Evolutionary conservation across 1,140 invertebrate species (phyloP), one percentile per base, ranked within the genome.

Genomic region (Argopecten irradians): DNA sequence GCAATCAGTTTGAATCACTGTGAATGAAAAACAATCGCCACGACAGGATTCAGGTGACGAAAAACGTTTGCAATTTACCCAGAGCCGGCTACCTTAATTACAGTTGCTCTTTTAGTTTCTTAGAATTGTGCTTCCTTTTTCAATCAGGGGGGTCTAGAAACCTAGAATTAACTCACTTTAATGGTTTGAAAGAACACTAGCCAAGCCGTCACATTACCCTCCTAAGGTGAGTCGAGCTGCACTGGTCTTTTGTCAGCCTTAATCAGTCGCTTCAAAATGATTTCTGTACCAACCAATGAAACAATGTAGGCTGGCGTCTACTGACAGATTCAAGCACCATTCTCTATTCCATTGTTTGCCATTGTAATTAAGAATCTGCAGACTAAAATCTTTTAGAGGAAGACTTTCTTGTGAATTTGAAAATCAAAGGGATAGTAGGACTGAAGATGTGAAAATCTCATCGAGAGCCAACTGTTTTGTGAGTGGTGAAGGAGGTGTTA

Each of bases 21-120:
- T n/a, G 55, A 71, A 71, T 71, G 28, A 71, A 71, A 71, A 71
- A 71, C 55, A 71, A 71, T 71, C 55, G n/a, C 55, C 55, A 71
- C 55, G 55, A 71, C 55, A 71, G 55, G 55, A 71, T 71, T 71
- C 55, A 71, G 55, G 55, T 71, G 55, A 71, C 55, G n/a, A 71
- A 71, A 71, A 71, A 71, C 55, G 55, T 71, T 71, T 71, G 55
- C 55, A 71, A 71, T 71, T 71, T 71, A 71, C 55, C 55, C 22
- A 28, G 55, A n/a, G 55, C 55, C 55, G 55, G 28, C 55, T n/a
- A 71, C 55, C 55, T 71, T 71, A 71, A 71, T 71, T 71, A 71
- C 55, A 71, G 55, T 71, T 71, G 55, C 55, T 71, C 55, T 71
- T 71, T 71, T 71, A 71, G 55, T 71, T 71, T 71, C 55, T 71